Evolutionary conservation across 92 coral and sea anemone species (phyloP).

Genomic region (Epizoanthus rinbou): DNA sequence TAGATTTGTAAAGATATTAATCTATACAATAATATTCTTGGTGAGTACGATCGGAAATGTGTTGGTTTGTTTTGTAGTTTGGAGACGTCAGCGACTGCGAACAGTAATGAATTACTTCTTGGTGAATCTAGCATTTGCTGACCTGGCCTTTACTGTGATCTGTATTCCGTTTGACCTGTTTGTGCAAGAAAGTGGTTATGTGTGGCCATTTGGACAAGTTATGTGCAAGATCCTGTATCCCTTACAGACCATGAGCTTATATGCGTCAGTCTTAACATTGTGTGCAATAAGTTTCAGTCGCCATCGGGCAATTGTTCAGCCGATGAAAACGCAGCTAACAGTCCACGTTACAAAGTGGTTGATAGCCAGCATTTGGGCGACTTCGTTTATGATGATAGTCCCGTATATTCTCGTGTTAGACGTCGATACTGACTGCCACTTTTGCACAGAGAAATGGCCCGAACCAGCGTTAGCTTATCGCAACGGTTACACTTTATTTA

Average conservation of each 20-base stretch:
- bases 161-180: constrained; percentile 86
- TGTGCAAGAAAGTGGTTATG: constrained; percentile 64
- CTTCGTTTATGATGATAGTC: constrained; percentile 60
- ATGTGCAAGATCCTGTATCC: constrained; percentile 74
- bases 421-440: constrained; percentile 54
- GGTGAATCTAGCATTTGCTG: constrained; percentile 77
- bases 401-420: constrained; percentile 67
- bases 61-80: constrained; percentile 73
- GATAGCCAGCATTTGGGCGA: constrained; percentile 64
- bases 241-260: constrained; percentile 78
- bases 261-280: constrained; percentile 74
- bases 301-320: constrained; percentile 77
- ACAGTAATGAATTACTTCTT: constrained; percentile 84
- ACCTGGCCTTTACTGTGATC: constrained; percentile 78
- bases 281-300: constrained; percentile 80
- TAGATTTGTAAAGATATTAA: constrained; percentile 58
- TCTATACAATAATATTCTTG: constrained; percentile 61
- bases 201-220: constrained; percentile 71
- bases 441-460: constrained; percentile 79
- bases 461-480: constrained; percentile 57
- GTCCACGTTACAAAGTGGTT: constrained; percentile 58
- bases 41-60: constrained; percentile 71
- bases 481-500: constrained; percentile 58
- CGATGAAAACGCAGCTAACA: constrained; percentile 68
- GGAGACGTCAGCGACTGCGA: constrained; percentile 73